A percentile compares a stretch with the other conserved stretches of the same genome.
phyloP scores from a whole-genome alignment of 2,113 vertebrate species.

The Tringa solitaria region DNA sequence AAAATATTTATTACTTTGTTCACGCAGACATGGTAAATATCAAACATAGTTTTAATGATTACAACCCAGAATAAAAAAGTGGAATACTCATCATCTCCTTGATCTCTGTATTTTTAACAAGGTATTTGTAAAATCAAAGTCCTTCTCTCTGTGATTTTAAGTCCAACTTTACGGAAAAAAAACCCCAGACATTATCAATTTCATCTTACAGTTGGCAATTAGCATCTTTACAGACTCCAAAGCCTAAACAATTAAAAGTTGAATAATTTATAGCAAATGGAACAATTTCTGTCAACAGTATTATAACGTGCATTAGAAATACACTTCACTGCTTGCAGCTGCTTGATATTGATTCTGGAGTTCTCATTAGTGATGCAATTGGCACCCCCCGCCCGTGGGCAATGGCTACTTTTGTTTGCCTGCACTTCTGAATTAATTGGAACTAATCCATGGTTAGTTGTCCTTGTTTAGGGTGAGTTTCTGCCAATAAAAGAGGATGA shows the following conservation, averaged over 20 bases:
- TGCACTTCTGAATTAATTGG: neutral
- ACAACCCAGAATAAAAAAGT: neutral
- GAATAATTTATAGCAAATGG: slow-evolving; percentile 56
- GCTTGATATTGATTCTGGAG: slow-evolving; percentile 15
- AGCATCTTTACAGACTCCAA: slow-evolving; percentile 33
- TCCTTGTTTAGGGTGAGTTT: neutral
- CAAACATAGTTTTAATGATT: neutral
- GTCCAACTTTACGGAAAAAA: neutral
- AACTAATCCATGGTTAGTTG: neutral
- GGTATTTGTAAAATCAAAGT: neutral
- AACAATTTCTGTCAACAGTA: slow-evolving; percentile 22
- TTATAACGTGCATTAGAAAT: neutral
- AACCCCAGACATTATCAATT: neutral
- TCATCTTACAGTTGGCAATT: neutral
- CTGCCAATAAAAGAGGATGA: neutral
- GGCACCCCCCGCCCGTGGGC: neutral
- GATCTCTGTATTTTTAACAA: neutral
- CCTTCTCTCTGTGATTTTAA: neutral
- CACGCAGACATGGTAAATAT: neutral
- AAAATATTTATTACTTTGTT: neutral
- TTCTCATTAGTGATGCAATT: slow-evolving; percentile 11
- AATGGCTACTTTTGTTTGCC: neutral
- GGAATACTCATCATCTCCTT: neutral
- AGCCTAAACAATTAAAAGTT: slow-evolving; percentile 44
- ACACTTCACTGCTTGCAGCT: neutral